Evolutionary conservation across 2,888 invertebrate species (phyloP), one percentile per base, ranked within the genome.

Genomic region (Caenorhabditis uteleia): DNA sequence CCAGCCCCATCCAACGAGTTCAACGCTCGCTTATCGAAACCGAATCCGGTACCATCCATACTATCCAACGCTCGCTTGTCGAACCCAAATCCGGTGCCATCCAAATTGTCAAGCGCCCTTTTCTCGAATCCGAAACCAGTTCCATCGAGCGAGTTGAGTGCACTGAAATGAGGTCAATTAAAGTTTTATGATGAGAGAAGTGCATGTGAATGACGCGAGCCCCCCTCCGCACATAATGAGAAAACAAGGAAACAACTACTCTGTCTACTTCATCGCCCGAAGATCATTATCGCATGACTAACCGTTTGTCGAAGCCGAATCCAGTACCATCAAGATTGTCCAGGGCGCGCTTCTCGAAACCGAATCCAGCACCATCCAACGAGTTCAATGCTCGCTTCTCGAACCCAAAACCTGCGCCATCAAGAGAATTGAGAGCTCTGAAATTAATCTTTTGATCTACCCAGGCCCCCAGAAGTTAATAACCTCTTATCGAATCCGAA

Each of bases 321-420:
- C 68, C 68, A 21, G 33, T 21, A 14, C 68, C 68, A 51, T 68
- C 68, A 2, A 68, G 39, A 6, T 55, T 51, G 48, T 69, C 60
- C 56, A 73, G 40, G 26, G 73, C 73, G 43, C 73, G 43, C 48
- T 71, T 71, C 34, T 71, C 71, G 50, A 71, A 72, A 2, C 72
- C 72, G 39, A 72, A 72, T 14, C 72, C 72, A 20, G 49, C 46
- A 16, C 73, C 73, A 25, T 73, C 73, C 23, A 73, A 16, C 14
- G 18, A 10, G 20, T 47, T 21, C 14, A 34, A 26, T 20, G 34
- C 47, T 27, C 38, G 23, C 14, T 42, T 42, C 8, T 42, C 38
- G 20, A 55, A 71, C 7, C 71, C 71, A 26, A 71, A 71, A 18
- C 71, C 71, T 3, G 26, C 33, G 20, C 72, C 72, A 27, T 72